Percentiles rank a stretch among this genome's conserved stretches.
phyloP scores from a whole-genome alignment of 2,888 invertebrate species.

The Zaprionus obscuricornis region DNA sequence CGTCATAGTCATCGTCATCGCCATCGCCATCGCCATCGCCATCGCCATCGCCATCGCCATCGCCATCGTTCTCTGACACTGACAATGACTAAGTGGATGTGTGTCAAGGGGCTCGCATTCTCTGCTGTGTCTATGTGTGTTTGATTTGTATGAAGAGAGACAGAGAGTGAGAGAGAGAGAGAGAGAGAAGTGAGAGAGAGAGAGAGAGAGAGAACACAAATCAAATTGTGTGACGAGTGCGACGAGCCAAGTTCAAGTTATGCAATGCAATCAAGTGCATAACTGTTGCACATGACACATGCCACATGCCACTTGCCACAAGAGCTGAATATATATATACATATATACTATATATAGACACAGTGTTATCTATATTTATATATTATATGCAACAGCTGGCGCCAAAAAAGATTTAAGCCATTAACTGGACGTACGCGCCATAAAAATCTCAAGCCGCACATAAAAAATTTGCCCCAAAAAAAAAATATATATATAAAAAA shows the following conservation, averaged over 20 bases:
- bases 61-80: conserved; percentile 30
- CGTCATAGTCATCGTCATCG: conserved; percentile 1
- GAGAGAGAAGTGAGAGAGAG: not conserved
- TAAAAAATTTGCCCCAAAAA: conserved; percentile 37
- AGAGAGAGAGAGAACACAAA: conserved; percentile 16
- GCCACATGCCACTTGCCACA: not conserved
- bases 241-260: conserved; percentile 32
- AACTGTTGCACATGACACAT: conserved; percentile 34
- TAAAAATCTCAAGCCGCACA: conserved; percentile 55
- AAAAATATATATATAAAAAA: too few relatives aligned
- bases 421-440: conserved; percentile 40
- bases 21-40: too few relatives aligned
- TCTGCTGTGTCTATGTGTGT: conserved; percentile 5
- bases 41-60: too few relatives aligned
- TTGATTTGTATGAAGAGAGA: not conserved
- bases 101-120: conserved; percentile 37
- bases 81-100: conserved; percentile 55
- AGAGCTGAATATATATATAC: not conserved
- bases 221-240: conserved; percentile 17
- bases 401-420: conserved; percentile 27
- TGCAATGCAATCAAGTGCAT: conserved; percentile 29
- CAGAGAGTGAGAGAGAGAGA: conserved; percentile 1
- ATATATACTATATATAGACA: too few relatives aligned
- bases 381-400: conserved; percentile 39
- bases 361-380: too few relatives aligned